Base-by-base conservation (phyloP, 2,113 vertebrate species). In the Pseudorhombus dupliciocellatus region DNA sequence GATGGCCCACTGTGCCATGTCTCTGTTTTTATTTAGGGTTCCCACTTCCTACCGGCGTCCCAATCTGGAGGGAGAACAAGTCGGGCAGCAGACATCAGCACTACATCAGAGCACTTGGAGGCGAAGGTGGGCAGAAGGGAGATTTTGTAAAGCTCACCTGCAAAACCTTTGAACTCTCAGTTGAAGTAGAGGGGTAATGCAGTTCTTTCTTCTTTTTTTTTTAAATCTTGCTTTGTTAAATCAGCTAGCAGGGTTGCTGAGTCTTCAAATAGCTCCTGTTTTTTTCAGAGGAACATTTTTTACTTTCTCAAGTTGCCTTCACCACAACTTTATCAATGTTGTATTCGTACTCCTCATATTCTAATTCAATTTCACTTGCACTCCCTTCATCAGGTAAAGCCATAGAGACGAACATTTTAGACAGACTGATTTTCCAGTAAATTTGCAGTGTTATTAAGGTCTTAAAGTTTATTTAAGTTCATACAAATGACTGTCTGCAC, bases 11-110 rank as follows among this genome's bases (percentile, higher is more conserved):
- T 92, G 79, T 90, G 79, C 86, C 87, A 66, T 91, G 79, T 93
- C 84, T 90, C 51, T 94, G 74, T 92, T 94, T 80, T 46, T 46
- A 46, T 46, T 46, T 91, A 94, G 94, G 93, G 91, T 20, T 90
- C 89, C 88, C 87, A 89, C 71, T 89, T 90, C 81, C 90, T 92
- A 87, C 97, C 95, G 90, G 90, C 79, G 72, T 83, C 94, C 84
- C 93, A 93, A 84, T 93, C 91, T 69, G 96, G 94, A 97, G 96
- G 96, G 91, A 95, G 94, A 92, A 96, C 96, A 85, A 96, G 94
- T 94, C 95, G 97, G 87, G 95, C 96, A 74, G 88, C 95, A 84
- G 96, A 97, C 80, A 66, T 83, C 92, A 92, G 91, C 91, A 86
- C 93, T 87, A 94, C 89, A 73, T 94, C 95, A 76, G 95, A 95